Evolutionary conservation across 92 coral and sea anemone species (phyloP), one percentile per base, ranked within the genome.

Genomic region (Hydrozoanthus gracilis): DNA sequence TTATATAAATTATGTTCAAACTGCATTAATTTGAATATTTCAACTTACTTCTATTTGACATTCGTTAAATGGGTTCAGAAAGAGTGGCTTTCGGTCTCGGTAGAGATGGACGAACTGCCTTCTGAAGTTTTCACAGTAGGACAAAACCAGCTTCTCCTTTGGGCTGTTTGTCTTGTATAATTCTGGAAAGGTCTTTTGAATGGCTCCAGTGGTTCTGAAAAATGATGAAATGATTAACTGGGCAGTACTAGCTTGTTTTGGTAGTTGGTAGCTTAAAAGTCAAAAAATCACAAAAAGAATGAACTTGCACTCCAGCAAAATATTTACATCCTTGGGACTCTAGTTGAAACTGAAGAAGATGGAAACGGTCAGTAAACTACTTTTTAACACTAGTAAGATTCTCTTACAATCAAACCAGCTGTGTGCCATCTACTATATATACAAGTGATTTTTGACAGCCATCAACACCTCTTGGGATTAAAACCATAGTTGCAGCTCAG

Each of bases 81-180:
- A 84, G 55, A 97, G 87, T 14, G 99, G 99, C 73, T 91, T 97
- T 52, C 98, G 91, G 73, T 97, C 99, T 60, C 99, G 94, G 88
- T 93, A 97, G 16, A 97, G 87, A 87, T 97, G 98, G n/a, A 97
- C 99, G 90, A 97, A 97, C 88, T 97, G 99, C 6, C 99, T 91
- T 78, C 99, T 90, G 70, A 97, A 97, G 89, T 97, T 97, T 80
- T 97, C 99, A 83, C 98, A 97, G 88, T 91, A 97, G 14, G 98
- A 95, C 83, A 97, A 76, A 54, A 97, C 93, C 69, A 95, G 90
- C 56, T 92, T 97, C 78, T 97, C 99, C 83, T 97, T 95, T 13
- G 93, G 92, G 46, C 91, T 95, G 83, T 95, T 93, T 54, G 88
- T 90, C 78, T 91, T 92, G 89, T 95, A 95, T 5, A 90, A 71